Base-by-base conservation (phyloP, 2,888 invertebrate species). In the Bellardia bayeri region DNA sequence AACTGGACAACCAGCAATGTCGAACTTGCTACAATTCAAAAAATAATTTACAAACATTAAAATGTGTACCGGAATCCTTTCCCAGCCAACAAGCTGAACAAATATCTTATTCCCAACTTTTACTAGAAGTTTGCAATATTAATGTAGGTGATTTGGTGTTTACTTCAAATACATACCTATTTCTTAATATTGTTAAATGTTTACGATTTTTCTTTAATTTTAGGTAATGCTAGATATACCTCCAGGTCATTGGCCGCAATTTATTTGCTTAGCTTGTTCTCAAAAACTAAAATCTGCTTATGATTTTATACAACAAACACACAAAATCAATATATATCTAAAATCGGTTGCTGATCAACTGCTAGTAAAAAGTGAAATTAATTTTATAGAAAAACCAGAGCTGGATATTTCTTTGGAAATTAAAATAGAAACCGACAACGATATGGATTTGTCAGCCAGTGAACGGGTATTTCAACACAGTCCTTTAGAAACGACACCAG, bases 71-170 rank as follows among this genome's bases (percentile, higher is more conserved):
- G 1, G 61, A 76, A 40, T 42, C 30, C 9, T 23, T 30, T 23
- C 23, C 37, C 5, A 6, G 6, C 1, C 37, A 6, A 42, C n/a
- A n/a, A 6, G 30, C 8, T 14, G 75, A 23, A 14, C 16, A 42
- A n/a, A 76, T 66, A 56, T 72, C 76, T 1, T 85, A 76, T 58
- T 71, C 23, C 13, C 45, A 85, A 64, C 58, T 85, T 7, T 54
- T 85, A 16, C 58, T n/a, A 30, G 81, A 76, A 58, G 76, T 85
- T 5, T 74, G 80, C n/a, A 64, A 81, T 51, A 81, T 85, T 11
- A 72, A 85, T 64, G 85, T 85, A 76, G 66, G 81, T 49, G 5
- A 40, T 13, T 37, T 1, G 23, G 23, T 23, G 23, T 23, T 23
- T 23, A 23, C 23, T 23, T 23, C 23, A 23, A 23, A 23, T n/a